Conservation (phyloP, 2,113 vertebrate genomes). For the Parus major region DNA sequence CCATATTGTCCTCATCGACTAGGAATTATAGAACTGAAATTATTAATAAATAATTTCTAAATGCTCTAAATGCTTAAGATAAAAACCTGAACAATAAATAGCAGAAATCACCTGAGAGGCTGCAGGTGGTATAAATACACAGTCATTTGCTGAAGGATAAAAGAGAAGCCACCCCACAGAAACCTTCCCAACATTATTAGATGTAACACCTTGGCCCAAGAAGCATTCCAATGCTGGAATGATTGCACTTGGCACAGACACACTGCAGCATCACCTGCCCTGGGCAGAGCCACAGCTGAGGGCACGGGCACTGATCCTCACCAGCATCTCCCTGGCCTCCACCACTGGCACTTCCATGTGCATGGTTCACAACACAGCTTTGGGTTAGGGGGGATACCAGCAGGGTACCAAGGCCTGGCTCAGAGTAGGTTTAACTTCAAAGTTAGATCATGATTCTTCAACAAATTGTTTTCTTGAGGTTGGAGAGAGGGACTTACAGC, state of each 20-base stretch:
- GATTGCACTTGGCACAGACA: too few species aligned
- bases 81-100: not conserved
- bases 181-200: not conserved
- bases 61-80: not conserved
- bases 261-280: not conserved
- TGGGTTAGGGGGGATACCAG: not conserved
- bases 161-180: not conserved
- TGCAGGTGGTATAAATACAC: not conserved
- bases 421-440: not conserved
- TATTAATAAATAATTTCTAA: not conserved
- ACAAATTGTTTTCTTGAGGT: not conserved
- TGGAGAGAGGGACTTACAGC: not conserved
- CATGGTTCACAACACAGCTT: fast-evolving
- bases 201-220: too few species aligned
- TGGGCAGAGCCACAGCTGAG: not conserved
- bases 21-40: not conserved
- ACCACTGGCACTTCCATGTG: not conserved
- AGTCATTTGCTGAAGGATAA: not conserved
- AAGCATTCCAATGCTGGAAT: too few species aligned
- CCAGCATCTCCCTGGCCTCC: not conserved
- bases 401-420: not conserved
- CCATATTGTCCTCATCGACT: not conserved
- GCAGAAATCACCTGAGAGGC: not conserved
- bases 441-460: not conserved
- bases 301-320: not conserved